Percentiles rank a stretch among this genome's conserved stretches.
phyloP scores from a whole-genome alignment of 1,140 invertebrate genomes.

The Helicoverpa armigera region DNA sequence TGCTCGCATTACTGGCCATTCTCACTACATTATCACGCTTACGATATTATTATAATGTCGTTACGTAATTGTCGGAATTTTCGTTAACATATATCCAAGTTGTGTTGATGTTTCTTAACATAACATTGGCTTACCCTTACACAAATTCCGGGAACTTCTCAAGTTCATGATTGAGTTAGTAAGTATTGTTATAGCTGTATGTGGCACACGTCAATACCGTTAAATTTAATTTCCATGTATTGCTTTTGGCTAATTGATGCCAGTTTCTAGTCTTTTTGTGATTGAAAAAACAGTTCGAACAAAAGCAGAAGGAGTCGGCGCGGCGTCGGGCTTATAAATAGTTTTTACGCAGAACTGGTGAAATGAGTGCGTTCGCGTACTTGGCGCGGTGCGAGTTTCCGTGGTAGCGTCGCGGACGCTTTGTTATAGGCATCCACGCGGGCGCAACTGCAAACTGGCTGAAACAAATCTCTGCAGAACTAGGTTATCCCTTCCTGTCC shows the following conservation, averaged over 20 bases:
- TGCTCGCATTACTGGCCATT: background rate
- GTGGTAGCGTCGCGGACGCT: constrained; percentile 40
- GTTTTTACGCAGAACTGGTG: no score
- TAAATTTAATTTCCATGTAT: background rate
- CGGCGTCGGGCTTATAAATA: no score
- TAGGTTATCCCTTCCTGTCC: constrained; percentile 64
- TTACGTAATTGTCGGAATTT: no score
- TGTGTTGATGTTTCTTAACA: constrained; percentile 16
- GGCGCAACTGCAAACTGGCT: constrained; percentile 57
- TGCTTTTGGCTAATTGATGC: no score
- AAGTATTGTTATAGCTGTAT: background rate
- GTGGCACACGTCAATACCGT: background rate
- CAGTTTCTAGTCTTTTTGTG: no score
- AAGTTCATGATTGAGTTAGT: constrained; percentile 34
- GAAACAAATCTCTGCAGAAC: constrained; percentile 63
- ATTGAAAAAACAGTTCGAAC: no score
- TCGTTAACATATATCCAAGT: background rate
- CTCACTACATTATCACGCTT: constrained; percentile 12
- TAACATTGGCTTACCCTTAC: constrained; percentile 13
- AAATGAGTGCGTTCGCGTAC: background rate
- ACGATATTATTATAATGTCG: background rate
- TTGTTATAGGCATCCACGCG: constrained; percentile 51
- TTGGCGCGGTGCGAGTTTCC: constrained; percentile 12
- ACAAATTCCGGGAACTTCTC: background rate
- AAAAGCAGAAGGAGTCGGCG: no score